Conservation (phyloP, 2,888 invertebrate species). For the Lissonota sp. region DNA sequence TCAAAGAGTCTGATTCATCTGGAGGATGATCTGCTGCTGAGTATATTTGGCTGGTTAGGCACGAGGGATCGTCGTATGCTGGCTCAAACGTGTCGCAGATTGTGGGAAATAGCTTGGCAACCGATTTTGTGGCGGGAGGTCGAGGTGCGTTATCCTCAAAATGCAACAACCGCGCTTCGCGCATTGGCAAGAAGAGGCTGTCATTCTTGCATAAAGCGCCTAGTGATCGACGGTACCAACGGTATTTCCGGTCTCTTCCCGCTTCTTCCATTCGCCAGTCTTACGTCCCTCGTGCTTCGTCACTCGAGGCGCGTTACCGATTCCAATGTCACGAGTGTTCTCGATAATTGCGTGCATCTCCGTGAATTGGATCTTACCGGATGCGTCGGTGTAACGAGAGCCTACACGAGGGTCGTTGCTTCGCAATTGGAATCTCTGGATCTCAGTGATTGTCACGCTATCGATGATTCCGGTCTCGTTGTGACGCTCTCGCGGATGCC, state of each 20-base stretch:
- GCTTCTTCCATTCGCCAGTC: constrained; percentile 76
- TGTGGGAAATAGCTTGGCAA: constrained; percentile 92
- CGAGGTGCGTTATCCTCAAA: constrained; percentile 78
- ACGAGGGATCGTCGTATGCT: constrained; percentile 90
- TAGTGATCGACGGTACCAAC: constrained; percentile 77
- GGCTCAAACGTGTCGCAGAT: constrained; percentile 90
- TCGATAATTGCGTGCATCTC: constrained; percentile 77
- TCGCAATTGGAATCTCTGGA: constrained; percentile 94
- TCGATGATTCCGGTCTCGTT: constrained; percentile 94
- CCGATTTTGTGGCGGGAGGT: constrained; percentile 88
- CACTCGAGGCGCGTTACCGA: constrained; percentile 77
- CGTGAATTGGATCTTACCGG: constrained; percentile 79
- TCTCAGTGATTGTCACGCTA: constrained; percentile 93
- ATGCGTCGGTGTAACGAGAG: constrained; percentile 74
- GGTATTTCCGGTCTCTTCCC: constrained; percentile 75
- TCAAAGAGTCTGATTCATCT: constrained; percentile 72
- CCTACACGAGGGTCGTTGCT: constrained; percentile 72
- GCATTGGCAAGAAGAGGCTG: constrained; percentile 76
- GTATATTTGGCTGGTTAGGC: constrained; percentile 89
- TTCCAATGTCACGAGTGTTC: constrained; percentile 74
- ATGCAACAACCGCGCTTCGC: constrained; percentile 73
- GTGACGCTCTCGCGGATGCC: constrained; percentile 94
- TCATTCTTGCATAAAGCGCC: constrained; percentile 74
- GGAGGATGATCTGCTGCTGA: constrained; percentile 88
- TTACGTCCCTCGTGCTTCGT: constrained; percentile 82